A percentile compares a stretch with the other conserved stretches of the same genome.
These are phyloP conservation scores for Halcyon senegalensis DNA, from an alignment of 2,113 vertebrate genomes.

Conservation along the genomic window DNA sequence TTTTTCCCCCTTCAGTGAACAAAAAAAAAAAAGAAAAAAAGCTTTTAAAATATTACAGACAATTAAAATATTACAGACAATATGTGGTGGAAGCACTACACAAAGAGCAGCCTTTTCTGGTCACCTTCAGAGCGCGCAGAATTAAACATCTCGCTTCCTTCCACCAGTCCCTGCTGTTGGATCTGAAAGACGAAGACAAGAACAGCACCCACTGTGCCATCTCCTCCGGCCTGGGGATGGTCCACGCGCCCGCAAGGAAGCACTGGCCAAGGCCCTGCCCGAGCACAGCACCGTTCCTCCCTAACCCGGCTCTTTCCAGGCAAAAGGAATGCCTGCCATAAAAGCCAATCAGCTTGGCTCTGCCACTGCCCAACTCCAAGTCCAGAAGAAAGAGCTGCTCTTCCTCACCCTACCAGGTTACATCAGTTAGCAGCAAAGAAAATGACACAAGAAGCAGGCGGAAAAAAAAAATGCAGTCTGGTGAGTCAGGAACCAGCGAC, in stretches of 20 bases:
- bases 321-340: background rate
- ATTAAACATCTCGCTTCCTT: background rate
- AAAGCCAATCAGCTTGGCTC: background rate
- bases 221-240: background rate
- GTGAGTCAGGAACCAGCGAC: rapidly evolving
- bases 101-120: background rate
- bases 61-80: background rate
- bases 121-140: background rate
- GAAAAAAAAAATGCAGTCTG: background rate
- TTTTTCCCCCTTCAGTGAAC: background rate
- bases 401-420: background rate
- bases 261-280: background rate
- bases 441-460: background rate
- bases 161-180: background rate
- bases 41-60: background rate
- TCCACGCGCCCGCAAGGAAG: background rate
- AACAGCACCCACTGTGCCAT: background rate
- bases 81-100: background rate
- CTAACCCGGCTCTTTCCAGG: background rate
- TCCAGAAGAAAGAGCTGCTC: background rate
- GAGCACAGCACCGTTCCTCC: background rate
- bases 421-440: background rate
- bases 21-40: background rate
- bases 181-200: background rate
- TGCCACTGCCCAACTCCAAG: background rate